Evolutionary conservation across 2,797 vertebrate genomes (phyloP).

Genomic region (Cryptoprocta ferox): DNA sequence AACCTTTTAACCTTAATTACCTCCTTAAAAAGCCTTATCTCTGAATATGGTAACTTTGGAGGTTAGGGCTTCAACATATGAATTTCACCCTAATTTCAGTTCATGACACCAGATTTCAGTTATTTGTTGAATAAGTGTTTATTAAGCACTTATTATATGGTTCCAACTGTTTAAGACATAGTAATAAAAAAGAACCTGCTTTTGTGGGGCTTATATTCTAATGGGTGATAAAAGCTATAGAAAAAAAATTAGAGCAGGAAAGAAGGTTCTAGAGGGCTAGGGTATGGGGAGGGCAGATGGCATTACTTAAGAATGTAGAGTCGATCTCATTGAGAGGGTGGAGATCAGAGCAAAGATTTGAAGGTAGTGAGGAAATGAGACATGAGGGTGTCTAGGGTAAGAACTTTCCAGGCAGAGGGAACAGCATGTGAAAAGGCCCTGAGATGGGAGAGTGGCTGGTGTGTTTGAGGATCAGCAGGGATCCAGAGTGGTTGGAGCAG

Average conservation of each 20-base stretch:
- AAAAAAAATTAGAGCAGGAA: neutral
- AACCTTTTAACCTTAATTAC: neutral
- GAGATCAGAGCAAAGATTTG: neutral
- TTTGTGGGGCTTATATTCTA: neutral
- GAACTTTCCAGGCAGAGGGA: neutral
- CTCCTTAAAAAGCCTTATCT: neutral
- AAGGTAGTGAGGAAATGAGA: neutral
- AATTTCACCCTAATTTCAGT: neutral
- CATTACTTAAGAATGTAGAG: neutral
- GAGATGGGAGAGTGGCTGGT: neutral
- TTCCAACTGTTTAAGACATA: neutral
- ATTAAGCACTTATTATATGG: neutral
- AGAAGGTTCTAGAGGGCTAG: neutral
- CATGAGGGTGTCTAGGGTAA: neutral
- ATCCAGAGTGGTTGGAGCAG: neutral
- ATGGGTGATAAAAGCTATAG: neutral
- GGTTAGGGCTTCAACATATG: neutral
- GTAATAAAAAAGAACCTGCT: neutral
- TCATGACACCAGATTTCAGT: neutral
- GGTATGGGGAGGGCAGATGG: neutral
- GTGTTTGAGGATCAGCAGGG: neutral
- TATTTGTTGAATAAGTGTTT: neutral
- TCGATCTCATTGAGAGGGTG: neutral
- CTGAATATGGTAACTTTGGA: neutral
- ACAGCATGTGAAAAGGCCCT: neutral